Evolutionary conservation across 2,888 invertebrate genomes (phyloP), one percentile per base, ranked within the genome.

Genomic region (Crioceris asparagi): DNA sequence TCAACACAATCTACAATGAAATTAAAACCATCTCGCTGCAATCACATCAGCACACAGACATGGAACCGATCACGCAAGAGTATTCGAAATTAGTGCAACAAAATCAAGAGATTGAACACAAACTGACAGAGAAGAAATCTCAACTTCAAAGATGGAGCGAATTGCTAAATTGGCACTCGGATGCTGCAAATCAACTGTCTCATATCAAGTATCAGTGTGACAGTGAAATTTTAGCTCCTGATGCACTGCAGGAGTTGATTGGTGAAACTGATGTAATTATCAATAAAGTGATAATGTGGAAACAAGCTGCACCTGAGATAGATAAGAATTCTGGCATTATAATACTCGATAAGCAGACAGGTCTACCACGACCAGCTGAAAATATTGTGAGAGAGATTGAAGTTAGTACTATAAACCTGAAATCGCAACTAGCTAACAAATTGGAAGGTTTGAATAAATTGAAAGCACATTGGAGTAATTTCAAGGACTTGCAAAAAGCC

Each of bases 131-230:
- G 49, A 85, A 84, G 61, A 84, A 83, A 57, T 69, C 68, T 1
- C 72, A 79, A 3, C 60, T 90, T 17, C 82, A 86, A 55, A 83
- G 83, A 54, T 88, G 91, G 87, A 76, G 77, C 0, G 86, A 87
- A 51, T 70, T 91, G 17, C 62, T 86, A 6, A 81, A 78, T 50
- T 87, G 86, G 83, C 79, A 83, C 49, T 77, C 80, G 35, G 86
- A 87, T 46, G 77, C 81, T 1, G 76, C 76, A 45, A 83, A 83
- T 48, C 86, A 84, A 57, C 62, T 90, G 29, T 77, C 77, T 33
- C 85, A 88, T 50, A 73, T 84, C 41, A 82, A 85, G 53, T 83
- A 85, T 53, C 83, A 85, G 59, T 68, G 83, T 4, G 83, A 85
- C 40, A 80, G 80, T 17, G 77, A 80, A 7, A 83, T 83, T 58